Base-by-base conservation (phyloP, 37 sponge, comb jelly and placozoan species). In the Beroe forskalii region DNA sequence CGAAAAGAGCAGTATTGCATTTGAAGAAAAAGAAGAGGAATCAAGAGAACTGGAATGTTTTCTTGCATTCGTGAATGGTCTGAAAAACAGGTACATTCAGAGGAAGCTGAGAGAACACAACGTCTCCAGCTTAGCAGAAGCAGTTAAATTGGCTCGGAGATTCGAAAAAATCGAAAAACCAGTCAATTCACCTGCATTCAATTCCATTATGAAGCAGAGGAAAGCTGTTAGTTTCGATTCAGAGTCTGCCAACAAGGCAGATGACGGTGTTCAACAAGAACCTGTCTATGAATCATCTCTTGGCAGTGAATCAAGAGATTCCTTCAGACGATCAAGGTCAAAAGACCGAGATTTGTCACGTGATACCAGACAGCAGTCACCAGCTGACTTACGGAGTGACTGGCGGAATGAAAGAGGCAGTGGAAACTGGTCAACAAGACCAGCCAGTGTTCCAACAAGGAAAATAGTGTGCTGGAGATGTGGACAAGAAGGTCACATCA, bases 391-490 rank as follows among this genome's bases (percentile, higher is more conserved):
- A n/a, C n/a, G n/a, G n/a, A n/a, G n/a, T n/a, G n/a, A n/a, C n/a
- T n/a, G n/a, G n/a, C n/a, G n/a, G n/a, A n/a, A n/a, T n/a, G n/a
- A n/a, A n/a, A n/a, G n/a, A n/a, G n/a, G n/a, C n/a, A n/a, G n/a
- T n/a, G n/a, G n/a, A n/a, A 64, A 64, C 66, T 28, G 66, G 31
- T 27, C 25, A 20, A 64, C 30, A 64, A 28, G 30, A 64, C 31
- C 30, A 64, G 24, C 25, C 66, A 64, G 66, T 28, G n/a, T n/a
- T n/a, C n/a, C 28, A 6, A 9, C 30, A 23, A 80, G 86, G 12
- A 48, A 64, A 8, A 64, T n/a, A 44, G 30, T 35, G 44, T 80
- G 86, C 31, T 80, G 86, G 86, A 42, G 2, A 8, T 80, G 86
- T 23, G 40, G 35, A 23, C 55, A 22, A 23, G 4, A 41, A 4